These are phyloP conservation scores for Melanchra persicariae DNA, from an alignment of 2,888 invertebrate species.

Conservation along the genomic window DNA sequence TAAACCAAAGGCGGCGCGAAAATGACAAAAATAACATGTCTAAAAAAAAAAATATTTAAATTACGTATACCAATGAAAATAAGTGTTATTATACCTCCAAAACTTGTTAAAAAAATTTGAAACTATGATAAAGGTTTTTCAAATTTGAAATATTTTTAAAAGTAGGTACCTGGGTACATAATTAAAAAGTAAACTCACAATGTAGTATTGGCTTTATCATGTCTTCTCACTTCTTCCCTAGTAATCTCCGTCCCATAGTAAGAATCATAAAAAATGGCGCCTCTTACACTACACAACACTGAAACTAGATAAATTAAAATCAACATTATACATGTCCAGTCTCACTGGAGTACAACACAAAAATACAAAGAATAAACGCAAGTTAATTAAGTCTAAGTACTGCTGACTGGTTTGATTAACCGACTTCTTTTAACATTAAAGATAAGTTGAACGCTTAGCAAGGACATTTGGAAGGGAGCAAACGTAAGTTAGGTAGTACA, in stretches of 20 bases:
- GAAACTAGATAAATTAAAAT: slow-evolving; percentile 58
- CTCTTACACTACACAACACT: slow-evolving; percentile 53
- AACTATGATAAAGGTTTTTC: no score
- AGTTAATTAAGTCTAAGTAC: slow-evolving; percentile 5
- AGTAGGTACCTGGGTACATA: no score
- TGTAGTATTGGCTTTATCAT: slow-evolving; percentile 75
- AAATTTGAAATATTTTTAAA: not conserved
- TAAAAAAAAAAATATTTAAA: no score
- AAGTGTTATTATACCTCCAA: no score
- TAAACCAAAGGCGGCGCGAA: no score
- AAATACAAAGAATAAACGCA: slow-evolving; percentile 25
- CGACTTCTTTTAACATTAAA: slow-evolving; percentile 23
- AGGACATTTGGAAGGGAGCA: slow-evolving; percentile 41
- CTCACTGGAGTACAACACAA: slow-evolving; percentile 19
- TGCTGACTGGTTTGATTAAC: slow-evolving; percentile 26
- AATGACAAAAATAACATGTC: no score
- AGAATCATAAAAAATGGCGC: slow-evolving; percentile 73
- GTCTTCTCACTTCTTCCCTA: slow-evolving; percentile 70
- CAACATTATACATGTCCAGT: slow-evolving; percentile 62
- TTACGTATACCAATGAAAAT: no score
- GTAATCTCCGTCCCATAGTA: slow-evolving; percentile 73
- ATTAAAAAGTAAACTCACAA: slow-evolving; percentile 73
- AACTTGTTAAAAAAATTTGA: no score
- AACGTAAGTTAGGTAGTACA: slow-evolving; percentile 23
- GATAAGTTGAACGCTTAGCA: slow-evolving; percentile 19